A percentile compares a stretch with the other conserved stretches of the same genome.
Conservation (phyloP, 2,113 vertebrate genomes). For the Campylomormyrus numenius region DNA sequence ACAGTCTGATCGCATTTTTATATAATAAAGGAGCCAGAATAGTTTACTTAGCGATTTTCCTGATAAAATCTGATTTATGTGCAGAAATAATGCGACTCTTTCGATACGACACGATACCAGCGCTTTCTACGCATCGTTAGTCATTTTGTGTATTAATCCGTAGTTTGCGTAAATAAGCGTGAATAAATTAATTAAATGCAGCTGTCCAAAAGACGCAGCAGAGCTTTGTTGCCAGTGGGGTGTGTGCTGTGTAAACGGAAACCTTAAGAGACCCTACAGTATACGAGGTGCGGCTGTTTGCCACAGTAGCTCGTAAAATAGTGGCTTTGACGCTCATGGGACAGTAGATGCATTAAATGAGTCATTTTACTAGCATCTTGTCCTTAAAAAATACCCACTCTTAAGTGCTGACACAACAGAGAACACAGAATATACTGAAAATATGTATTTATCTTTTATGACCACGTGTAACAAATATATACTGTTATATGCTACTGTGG, state of each 20-base stretch:
- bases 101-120: conserved; percentile 19
- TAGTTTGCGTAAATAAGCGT: background rate
- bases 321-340: background rate
- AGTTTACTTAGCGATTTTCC: conserved; percentile 35
- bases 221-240: background rate
- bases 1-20: conserved; percentile 23
- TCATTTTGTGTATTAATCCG: background rate
- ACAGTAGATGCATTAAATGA: conserved; percentile 3
- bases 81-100: conserved; percentile 35
- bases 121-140: background rate
- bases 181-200: background rate
- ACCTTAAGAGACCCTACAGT: background rate
- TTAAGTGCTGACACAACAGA: background rate
- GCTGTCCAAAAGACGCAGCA: background rate
- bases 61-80: conserved; percentile 45
- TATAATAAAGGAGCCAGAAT: conserved; percentile 30
- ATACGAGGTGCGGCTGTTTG: background rate
- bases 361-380: background rate
- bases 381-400: background rate
- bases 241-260: background rate
- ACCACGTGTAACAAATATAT: background rate
- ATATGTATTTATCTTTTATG: background rate
- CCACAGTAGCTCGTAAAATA: background rate
- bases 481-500: background rate
- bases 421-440: background rate